phyloP scores from a whole-genome alignment of 2,888 invertebrate species.

The Agrypnus murinus region DNA sequence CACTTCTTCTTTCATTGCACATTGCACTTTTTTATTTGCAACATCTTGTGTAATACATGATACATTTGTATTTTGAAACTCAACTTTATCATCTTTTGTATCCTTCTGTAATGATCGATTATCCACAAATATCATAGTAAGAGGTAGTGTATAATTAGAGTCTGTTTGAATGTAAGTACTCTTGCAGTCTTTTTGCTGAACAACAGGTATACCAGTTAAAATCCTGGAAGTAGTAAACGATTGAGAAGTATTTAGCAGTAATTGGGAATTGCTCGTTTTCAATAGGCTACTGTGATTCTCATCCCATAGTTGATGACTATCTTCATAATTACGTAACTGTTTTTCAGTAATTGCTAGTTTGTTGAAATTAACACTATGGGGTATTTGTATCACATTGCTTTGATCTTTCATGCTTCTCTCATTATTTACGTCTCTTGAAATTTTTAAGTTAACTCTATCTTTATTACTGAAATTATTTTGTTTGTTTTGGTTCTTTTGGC shows the following conservation, averaged over 20 bases:
- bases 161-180: slow-evolving; percentile 51
- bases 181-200: slow-evolving; percentile 53
- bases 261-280: slow-evolving; percentile 5
- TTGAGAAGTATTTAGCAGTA: slow-evolving; percentile 18
- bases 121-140: slow-evolving; percentile 59
- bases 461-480: not conserved
- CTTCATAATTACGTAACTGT: not conserved
- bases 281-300: slow-evolving; percentile 19
- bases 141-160: slow-evolving; percentile 58
- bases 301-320: not conserved
- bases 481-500: not conserved
- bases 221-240: slow-evolving; percentile 33
- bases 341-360: not conserved
- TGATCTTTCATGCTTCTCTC: too few relatives aligned
- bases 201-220: slow-evolving; percentile 41
- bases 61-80: slow-evolving; percentile 18
- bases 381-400: too few relatives aligned
- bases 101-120: slow-evolving; percentile 35
- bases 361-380: too few relatives aligned
- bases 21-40: slow-evolving; percentile 35
- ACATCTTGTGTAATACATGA: slow-evolving; percentile 26
- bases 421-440: not conserved
- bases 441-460: not conserved
- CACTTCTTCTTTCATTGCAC: slow-evolving; percentile 29
- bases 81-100: slow-evolving; percentile 12